phyloP scores from a whole-genome alignment of 2,888 invertebrate species.

The Acrobasis suavella region DNA sequence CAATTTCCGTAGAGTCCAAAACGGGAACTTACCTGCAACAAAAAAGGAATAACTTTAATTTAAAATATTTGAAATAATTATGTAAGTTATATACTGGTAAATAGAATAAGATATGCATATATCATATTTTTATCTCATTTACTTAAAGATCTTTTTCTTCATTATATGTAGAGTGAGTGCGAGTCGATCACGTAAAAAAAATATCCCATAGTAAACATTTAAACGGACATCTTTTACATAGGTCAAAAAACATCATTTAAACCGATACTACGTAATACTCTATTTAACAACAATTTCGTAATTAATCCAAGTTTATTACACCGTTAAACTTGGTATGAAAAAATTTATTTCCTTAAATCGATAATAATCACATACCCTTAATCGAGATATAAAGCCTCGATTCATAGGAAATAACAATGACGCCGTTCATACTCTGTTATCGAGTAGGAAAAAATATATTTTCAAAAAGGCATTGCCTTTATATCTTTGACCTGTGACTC shows the following conservation, averaged over 20 bases:
- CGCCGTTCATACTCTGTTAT: conserved; percentile 53
- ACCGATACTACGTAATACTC: no score
- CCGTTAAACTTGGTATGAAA: no score
- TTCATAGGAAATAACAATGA: conserved; percentile 32
- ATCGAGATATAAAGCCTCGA: conserved; percentile 16
- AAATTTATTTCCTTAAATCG: background rate
- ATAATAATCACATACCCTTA: background rate
- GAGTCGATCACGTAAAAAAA: no score
- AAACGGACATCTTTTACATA: no score
- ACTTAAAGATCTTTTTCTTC: no score
- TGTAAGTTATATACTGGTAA: conserved; percentile 14
- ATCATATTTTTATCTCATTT: no score
- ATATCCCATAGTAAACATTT: no score
- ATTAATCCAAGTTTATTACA: background rate
- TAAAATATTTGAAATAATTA: conserved; percentile 21
- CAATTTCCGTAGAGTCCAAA: conserved; percentile 48
- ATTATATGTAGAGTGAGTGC: no score
- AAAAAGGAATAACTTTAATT: conserved; percentile 44
- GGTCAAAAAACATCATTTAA: background rate
- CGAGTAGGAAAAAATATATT: conserved; percentile 55
- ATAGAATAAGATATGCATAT: no score
- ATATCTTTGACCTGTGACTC: conserved; percentile 62
- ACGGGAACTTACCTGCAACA: conserved; percentile 72
- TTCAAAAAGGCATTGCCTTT: conserved; percentile 73
- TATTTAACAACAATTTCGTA: no score